Evolutionary conservation across 1,140 invertebrate genomes (phyloP).

Genomic region (Euura lappo): DNA sequence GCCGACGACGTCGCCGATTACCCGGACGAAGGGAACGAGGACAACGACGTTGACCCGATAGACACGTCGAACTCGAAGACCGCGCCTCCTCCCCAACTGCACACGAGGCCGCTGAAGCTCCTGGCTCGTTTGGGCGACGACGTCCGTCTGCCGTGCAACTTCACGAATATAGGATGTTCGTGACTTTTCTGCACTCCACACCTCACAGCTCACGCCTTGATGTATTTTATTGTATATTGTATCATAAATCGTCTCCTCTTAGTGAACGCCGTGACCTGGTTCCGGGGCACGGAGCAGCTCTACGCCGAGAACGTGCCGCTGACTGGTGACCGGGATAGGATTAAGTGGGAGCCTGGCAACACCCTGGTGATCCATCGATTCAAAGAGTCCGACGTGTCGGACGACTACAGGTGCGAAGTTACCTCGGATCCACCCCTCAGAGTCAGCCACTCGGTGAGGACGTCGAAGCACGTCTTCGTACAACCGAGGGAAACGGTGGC

Average conservation of each 20-base stretch:
- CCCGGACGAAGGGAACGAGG: conserved; percentile 5
- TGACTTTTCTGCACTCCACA: neutral
- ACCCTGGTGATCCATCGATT: conserved; percentile 37
- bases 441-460: conserved; percentile 32
- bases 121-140: conserved; percentile 28
- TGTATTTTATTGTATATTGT: no score
- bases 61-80: neutral
- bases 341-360: conserved; percentile 24
- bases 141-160: conserved; percentile 35
- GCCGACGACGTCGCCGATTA: conserved; percentile 29
- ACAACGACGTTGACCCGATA: conserved; percentile 19
- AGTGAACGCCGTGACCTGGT: conserved; percentile 35
- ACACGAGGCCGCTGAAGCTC: conserved; percentile 23
- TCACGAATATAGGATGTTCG: conserved; percentile 34
- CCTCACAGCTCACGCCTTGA: no score
- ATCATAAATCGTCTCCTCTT: conserved; percentile 6
- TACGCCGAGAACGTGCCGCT: conserved; percentile 20
- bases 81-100: conserved; percentile 20
- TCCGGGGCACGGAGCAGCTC: conserved; percentile 28
- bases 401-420: conserved; percentile 39
- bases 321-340: conserved; percentile 8
- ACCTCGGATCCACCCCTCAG: neutral
- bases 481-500: conserved; percentile 28
- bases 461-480: conserved; percentile 18
- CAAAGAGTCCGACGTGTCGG: conserved; percentile 27